Base-by-base conservation (phyloP, 2,113 vertebrate genomes). In the Cervus canadensis region DNA sequence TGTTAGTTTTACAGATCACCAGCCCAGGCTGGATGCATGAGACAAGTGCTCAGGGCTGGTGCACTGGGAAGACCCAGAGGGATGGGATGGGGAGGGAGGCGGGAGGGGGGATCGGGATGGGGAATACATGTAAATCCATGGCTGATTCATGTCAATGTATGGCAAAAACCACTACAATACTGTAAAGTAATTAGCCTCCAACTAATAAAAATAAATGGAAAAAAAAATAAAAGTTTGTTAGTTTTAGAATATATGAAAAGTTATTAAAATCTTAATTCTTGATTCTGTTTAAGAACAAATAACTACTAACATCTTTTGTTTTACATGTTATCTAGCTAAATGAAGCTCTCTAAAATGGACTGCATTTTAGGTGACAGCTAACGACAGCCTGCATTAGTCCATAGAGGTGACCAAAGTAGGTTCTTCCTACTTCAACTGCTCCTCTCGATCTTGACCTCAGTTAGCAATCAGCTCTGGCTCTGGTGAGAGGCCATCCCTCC, bases 281-380 rank as follows among this genome's bases (percentile, higher is more conserved):
- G 87, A 79, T 26, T 89, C 81, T 96, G 28, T 84, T 94, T 93
- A 97, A 93, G 25, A 94, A 96, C 30, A 78, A 95, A 88, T 62
- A 89, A 94, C 78, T 96, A 91, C 43, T 74, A 95, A 21, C 64
- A 81, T 71, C 26, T 83, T 71, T 30, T 54, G 25, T 94, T 90
- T 76, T 54, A 50, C 87, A 13, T 43, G 5, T 81, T 84, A 60
- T 62, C 52, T 85, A 97, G 45, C 10, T 94, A 92, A 95, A 89
- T 56, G 7, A 86, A 40, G 74, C 76, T 86, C 28, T 83, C 50
- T 84, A 60, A 92, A 98, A 89, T 21, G 36, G n/a, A 83, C 56
- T 92, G 36, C 23, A 86, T 76, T 96, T 96, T 50, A 94, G 25
- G 78, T 86, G 62, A 93, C 33, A 92, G 79, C 16, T 82, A 92